These are phyloP conservation scores for Philonicus albiceps DNA, from an alignment of 2,888 invertebrate species.

Conservation along the genomic window DNA sequence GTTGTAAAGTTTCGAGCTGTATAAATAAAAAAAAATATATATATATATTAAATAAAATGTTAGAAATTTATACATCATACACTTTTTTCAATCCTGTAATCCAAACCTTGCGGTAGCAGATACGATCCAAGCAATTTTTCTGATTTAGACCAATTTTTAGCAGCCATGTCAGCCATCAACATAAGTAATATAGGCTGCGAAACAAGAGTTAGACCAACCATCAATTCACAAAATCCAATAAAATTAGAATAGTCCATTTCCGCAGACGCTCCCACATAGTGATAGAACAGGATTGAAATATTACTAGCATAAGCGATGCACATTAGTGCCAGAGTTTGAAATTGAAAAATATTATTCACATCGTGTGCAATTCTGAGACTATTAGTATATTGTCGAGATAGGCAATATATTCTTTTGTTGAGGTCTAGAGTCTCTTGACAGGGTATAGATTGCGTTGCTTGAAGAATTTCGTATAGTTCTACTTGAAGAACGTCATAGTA, in stretches of 20 bases:
- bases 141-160: not conserved
- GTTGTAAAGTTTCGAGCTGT: not conserved
- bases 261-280: not conserved
- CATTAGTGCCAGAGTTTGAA: not conserved
- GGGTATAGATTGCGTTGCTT: not conserved
- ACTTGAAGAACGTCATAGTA: not conserved
- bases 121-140: not conserved
- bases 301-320: not conserved
- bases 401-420: not conserved
- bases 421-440: not conserved
- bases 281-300: not conserved
- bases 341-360: not conserved
- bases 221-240: not conserved
- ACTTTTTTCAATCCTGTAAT: not conserved
- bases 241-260: not conserved
- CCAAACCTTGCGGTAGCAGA: not conserved
- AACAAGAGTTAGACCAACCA: not conserved
- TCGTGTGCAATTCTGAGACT: not conserved
- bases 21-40: not conserved
- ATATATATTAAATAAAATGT: not conserved
- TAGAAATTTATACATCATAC: not conserved
- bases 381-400: not conserved
- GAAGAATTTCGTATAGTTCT: not conserved
- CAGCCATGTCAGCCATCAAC: not conserved
- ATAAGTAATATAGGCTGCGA: not conserved